Base-by-base conservation (phyloP, 2,888 invertebrate species). In the Rhagonycha fulva region DNA sequence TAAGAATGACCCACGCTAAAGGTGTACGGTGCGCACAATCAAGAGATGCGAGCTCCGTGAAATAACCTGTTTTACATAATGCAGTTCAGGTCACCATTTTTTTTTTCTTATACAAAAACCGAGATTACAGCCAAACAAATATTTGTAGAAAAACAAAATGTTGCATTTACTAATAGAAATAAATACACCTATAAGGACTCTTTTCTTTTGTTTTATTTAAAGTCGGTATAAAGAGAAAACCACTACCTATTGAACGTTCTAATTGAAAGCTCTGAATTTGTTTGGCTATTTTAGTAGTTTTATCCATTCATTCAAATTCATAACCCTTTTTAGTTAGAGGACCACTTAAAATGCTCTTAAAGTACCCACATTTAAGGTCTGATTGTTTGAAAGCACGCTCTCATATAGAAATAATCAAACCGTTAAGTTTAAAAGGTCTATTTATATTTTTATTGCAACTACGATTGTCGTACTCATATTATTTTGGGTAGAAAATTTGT, bases 41-140 rank as follows among this genome's bases (percentile, higher is more conserved):
- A 82, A 68, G 76, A 75, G 75, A 76, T 74, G 79, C 79, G 76
- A 77, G 76, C 75, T 75, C 80, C 81, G 80, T 81, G 80, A 81
- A 81, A 81, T 81, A 81, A 81, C 79, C 77, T 78, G 73, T 71
- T 71, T 73, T 78, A 67, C 73, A 72, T 76, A 70, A 76, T 78
- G 71, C 70, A 76, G 62, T 71, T 24, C 14, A 63, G 68, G 69
- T 63, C 32, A 67, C 32, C 47, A 66, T 66, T 66, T 26, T 66
- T 66, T 26, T 66, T 66, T 19, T 66, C n/a, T 24, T 66, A 66
- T 66, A 66, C 23, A 66, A 66, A 62, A 66, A 66, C 23, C 24
- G 63, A 24, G 63, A 23, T 24, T 66, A 66, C 63, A n/a, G 10
- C 26, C 26, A 12, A 26, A 66, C 63, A 66, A 66, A 66, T 66